A percentile compares a stretch with the other conserved stretches of the same genome.
These are phyloP conservation scores for Pinctada fucata DNA, from an alignment of 2,888 invertebrate genomes.

Conservation along the genomic window DNA sequence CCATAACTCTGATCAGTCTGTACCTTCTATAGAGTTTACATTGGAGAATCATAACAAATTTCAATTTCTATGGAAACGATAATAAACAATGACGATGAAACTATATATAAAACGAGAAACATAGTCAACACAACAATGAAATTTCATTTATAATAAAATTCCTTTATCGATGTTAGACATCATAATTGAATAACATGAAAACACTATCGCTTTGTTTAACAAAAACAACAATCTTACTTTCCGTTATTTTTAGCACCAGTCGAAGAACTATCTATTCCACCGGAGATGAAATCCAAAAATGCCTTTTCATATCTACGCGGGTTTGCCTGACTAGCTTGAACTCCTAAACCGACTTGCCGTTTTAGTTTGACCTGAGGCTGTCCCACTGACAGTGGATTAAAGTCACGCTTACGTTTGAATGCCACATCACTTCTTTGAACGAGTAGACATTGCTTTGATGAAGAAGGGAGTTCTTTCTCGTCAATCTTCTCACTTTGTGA, in stretches of 20 bases:
- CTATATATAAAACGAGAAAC: too few species aligned
- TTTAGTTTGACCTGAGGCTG: background rate
- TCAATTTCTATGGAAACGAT: too few species aligned
- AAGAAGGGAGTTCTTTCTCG: background rate
- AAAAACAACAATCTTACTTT: background rate
- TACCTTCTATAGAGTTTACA: too few species aligned
- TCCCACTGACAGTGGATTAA: background rate
- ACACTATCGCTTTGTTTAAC: background rate
- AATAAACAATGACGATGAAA: too few species aligned
- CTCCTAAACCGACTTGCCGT: background rate
- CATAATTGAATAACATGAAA: too few species aligned
- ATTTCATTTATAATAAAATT: too few species aligned
- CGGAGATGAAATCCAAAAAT: background rate
- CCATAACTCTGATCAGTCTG: too few species aligned
- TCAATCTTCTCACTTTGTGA: background rate
- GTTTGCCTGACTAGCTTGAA: background rate
- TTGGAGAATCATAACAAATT: too few species aligned
- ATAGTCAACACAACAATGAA: too few species aligned
- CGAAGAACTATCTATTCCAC: background rate
- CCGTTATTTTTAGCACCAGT: background rate
- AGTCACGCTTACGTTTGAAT: background rate
- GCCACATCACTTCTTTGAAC: background rate
- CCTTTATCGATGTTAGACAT: too few species aligned
- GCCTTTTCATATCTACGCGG: background rate
- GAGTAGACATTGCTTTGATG: background rate